A percentile compares a stretch with the other conserved stretches of the same genome.
Evolutionary conservation across 2,113 vertebrate genomes (phyloP).

Genomic region (Microcebus jonahi): DNA sequence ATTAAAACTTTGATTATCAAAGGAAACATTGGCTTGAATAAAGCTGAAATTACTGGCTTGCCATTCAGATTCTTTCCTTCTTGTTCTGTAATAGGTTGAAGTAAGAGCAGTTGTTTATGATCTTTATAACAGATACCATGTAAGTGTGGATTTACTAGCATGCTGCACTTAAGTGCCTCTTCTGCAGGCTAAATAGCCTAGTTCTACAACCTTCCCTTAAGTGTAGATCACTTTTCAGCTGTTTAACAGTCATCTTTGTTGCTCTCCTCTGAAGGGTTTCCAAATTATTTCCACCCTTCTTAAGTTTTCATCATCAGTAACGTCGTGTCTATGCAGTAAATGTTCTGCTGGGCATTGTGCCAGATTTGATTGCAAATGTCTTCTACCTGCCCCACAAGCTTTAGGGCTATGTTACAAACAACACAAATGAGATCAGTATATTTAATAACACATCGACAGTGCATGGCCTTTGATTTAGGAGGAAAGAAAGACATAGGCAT

Average conservation of each 20-base stretch:
- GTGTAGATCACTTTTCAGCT: slow-evolving; percentile 18
- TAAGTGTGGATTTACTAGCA: not conserved
- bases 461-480: not conserved
- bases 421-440: slow-evolving; percentile 21
- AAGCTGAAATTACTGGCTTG: not conserved
- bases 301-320: not conserved
- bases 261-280: slow-evolving; percentile 43
- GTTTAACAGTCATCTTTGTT: slow-evolving; percentile 19
- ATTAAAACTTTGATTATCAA: not conserved
- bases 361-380: not conserved
- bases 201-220: not conserved
- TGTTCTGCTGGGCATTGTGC: not conserved
- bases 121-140: not conserved
- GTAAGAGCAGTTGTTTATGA: not conserved
- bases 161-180: not conserved
- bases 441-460: slow-evolving; percentile 3
- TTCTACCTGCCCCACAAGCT: not conserved
- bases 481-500: not conserved
- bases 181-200: not conserved
- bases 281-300: not conserved
- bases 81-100: not conserved
- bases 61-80: not conserved
- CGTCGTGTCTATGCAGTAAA: not conserved
- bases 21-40: not conserved
- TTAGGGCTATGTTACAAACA: not conserved